Evolutionary conservation across 2,888 invertebrate species (phyloP).

Genomic region (Heliconius hortense): DNA sequence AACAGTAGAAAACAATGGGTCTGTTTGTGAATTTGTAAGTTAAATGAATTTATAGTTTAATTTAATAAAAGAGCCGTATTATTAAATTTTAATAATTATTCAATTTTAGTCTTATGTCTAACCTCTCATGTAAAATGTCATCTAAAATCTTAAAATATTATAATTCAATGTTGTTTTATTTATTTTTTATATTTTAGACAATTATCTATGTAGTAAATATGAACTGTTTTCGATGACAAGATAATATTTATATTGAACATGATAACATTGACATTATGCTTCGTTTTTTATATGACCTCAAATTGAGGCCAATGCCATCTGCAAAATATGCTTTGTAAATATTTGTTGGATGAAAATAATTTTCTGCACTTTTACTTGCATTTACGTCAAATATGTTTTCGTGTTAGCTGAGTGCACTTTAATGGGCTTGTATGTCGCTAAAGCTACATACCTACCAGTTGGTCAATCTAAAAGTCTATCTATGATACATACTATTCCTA

Average conservation of each 20-base stretch:
- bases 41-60: background rate
- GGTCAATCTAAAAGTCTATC: background rate
- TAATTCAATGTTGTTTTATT: background rate
- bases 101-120: background rate
- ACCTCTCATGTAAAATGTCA: background rate
- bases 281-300: constrained; percentile 39
- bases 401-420: background rate
- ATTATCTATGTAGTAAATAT: background rate
- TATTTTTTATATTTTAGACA: background rate
- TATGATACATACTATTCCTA: constrained; percentile 3
- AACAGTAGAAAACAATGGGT: background rate
- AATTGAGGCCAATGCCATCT: constrained; percentile 38
- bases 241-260: constrained; percentile 24
- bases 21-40: background rate
- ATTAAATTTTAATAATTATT: background rate
- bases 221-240: background rate
- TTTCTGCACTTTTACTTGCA: background rate
- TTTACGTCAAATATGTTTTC: background rate
- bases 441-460: background rate
- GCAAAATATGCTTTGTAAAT: constrained; percentile 11
- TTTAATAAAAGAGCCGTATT: background rate
- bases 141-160: background rate
- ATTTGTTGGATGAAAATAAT: constrained; percentile 10
- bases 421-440: background rate
- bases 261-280: constrained; percentile 47